Conservation (phyloP, 1,140 invertebrate species). For the Cydia fagiglandana region DNA sequence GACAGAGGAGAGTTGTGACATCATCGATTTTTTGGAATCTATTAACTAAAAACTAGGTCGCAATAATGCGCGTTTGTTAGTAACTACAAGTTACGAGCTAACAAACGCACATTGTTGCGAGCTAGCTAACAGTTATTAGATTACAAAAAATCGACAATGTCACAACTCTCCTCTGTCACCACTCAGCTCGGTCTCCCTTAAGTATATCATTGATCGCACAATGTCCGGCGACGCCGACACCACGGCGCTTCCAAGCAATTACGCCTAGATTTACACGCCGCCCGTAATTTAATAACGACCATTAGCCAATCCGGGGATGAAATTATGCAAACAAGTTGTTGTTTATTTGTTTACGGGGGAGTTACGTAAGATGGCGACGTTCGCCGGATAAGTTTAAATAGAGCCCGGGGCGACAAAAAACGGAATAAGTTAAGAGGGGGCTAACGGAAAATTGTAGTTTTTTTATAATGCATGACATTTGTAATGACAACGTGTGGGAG, state of each 20-base stretch:
- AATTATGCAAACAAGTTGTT: conserved; percentile 33
- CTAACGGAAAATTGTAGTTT: background rate
- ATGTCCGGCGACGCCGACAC: background rate
- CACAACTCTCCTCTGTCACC: no score
- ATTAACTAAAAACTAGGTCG: no score
- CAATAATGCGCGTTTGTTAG: no score
- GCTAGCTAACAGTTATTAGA: no score
- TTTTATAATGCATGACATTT: no score
- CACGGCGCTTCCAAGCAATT: conserved; percentile 12
- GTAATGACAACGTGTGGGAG: no score
- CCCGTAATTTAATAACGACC: conserved; percentile 26
- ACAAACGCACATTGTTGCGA: no score
- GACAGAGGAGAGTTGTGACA: no score
- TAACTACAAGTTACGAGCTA: no score
- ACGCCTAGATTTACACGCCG: conserved; percentile 11
- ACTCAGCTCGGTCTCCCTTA: no score
- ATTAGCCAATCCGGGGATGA: conserved; percentile 32
- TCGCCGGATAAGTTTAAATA: background rate
- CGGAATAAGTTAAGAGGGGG: background rate
- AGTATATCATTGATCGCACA: background rate
- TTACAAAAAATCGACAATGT: no score
- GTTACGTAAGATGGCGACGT: conserved; percentile 8
- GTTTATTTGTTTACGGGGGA: conserved; percentile 33
- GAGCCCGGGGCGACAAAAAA: background rate
- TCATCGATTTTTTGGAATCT: no score